Evolutionary conservation across 2,888 invertebrate species (phyloP), one percentile per base, ranked within the genome.

Genomic region (Phania funesta): DNA sequence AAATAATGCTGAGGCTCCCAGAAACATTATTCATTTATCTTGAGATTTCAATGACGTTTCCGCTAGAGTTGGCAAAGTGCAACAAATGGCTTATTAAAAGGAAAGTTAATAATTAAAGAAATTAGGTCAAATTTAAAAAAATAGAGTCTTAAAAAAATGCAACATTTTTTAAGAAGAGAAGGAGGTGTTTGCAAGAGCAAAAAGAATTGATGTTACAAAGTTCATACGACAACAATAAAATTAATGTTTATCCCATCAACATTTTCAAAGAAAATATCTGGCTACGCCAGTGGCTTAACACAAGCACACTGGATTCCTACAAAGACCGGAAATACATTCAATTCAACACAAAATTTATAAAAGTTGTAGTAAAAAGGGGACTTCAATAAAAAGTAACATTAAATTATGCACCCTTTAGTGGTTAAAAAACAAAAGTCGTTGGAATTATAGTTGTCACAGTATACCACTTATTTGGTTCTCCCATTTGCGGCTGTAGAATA

Each of bases 311-410:
- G 16, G 65, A 41, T 78, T 78, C 78, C 32, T 65, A 71, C 18
- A 58, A 58, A 46, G 13, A 67, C 58, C 71, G 78, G 78, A 78
- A 78, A 78, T 71, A 78, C 58, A 60, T 78, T 78, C 64, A 44
- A 76, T 76, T 76, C 54, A 56, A 78, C 71, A 78, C 22, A 78
- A 35, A 71, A 71, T 71, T 50, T 71, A 65, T 78, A 64, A n/a
- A n/a, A 46, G 60, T 71, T 71, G 50, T 22, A 56, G 5, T 65
- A 54, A 3, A 62, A 58, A 50, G 67, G 56, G 18, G 20, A 50
- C 44, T 50, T 58, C 64, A 65, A 65, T 32, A 73, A 71, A 58
- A 70, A 56, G 38, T 64, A 58, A 32, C 71, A 78, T 65, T 60
- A 58, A 71, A 18, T 78, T 60, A 65, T 78, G 78, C 71, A 78